Evolutionary conservation across 2,888 invertebrate genomes (phyloP), one percentile per base, ranked within the genome.

Genomic region (Parnassius mnemosyne): DNA sequence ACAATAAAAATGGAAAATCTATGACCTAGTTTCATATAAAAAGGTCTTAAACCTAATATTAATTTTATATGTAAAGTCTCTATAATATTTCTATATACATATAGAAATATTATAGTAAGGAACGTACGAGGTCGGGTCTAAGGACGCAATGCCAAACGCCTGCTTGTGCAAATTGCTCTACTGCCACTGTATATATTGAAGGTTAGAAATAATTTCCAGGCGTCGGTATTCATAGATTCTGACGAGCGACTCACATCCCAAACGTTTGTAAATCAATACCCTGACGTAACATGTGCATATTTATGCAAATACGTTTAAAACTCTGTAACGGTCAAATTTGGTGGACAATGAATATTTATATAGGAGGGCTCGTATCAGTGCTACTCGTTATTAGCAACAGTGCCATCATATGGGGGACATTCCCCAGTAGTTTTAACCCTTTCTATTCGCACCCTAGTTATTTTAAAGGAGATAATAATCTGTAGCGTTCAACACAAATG

Each of bases 351-450:
- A 60, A 60, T 63, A 63, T 63, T 64, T 63, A 63, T 63, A 34
- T 53, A 46, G 25, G 11, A 53, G 63, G 64, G 60, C 57, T 42
- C 52, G 55, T 58, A 68, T 66, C 64, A 53, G 61, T 57, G 62
- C 46, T 49, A 64, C 57, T 61, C 60, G 65, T 68, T 65, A 65
- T 65, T 68, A 66, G 66, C 65, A 64, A 64, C 64, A 55, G 63
- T 66, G 66, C 77, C 77, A 76, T 73, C 75, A 75, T 68, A 74
- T 66, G 43, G 69, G 83, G 82, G 80, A 77, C 72, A 77, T 81
- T 87, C 88, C 87, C 76, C 81, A 81, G 83, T 81, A 71, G 73
- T 63, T 77, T 75, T 76, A 88, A 89, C 89, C 89, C 89, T 87
- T 85, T 69, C 71, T 73, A 74, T 75, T 83, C 76, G 77, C 84